Base-by-base conservation (phyloP, 2,113 vertebrate species). In the Equus quagga region DNA sequence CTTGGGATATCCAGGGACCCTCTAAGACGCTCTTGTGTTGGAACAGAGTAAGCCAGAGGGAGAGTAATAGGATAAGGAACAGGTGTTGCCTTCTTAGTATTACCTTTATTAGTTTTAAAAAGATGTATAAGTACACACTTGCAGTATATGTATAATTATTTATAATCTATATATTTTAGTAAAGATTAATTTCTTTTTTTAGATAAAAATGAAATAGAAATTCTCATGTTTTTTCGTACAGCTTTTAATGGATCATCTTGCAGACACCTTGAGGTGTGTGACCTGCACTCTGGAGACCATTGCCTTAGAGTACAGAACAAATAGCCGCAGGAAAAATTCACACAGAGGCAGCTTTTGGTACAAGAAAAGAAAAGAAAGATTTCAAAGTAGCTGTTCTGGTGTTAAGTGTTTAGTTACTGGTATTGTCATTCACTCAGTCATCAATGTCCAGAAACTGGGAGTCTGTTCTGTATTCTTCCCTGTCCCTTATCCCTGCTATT, bases 141-240 rank as follows among this genome's bases (percentile, higher is more conserved):
- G 46, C 1, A 88, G 8, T 88, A 51, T 72, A 24, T 67, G 6
- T 73, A 65, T 89, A 60, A 67, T 83, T 67, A 89, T 41, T 78
- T 70, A 36, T 60, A 75, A 75, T 67, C 36, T 44, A 28, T 76
- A 36, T 88, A 56, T 60, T 92, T 92, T 91, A 72, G 5, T 41
- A 89, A 96, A 91, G 56, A 9, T 88, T 79, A 75, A 36, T 67
- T 79, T 60, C 81, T 85, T 83, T 28, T 84, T 95, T 93, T 79
- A 81, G 54, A 62, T 81, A 69, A 86, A 91, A 95, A 89, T 62
- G 60, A 86, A 91, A 67, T 72, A 84, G 26, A 78, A 64, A 56
- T 76, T 80, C 60, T 87, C 12, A 73, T 13, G 46, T 36, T 93
- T 81, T 91, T 21, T 64, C 62, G 80, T 18, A 85, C 12, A 51